phyloP scores from a whole-genome alignment of 2,113 vertebrate genomes.

The Cavia porcellus region DNA sequence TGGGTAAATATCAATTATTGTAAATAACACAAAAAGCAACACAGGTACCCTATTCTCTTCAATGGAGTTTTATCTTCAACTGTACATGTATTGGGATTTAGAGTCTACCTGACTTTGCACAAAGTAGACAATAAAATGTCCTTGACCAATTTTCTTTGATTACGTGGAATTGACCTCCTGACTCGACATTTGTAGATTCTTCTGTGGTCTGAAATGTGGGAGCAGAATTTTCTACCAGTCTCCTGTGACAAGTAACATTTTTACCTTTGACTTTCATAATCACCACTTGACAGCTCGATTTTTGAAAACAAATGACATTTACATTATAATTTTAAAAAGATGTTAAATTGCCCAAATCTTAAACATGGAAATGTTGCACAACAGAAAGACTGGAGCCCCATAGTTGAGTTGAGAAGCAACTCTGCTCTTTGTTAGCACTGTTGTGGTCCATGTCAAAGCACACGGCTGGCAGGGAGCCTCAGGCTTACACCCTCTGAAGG shows the following conservation, averaged over 20 bases:
- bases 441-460: not conserved
- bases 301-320: constrained; percentile 64
- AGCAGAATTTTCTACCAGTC: not conserved
- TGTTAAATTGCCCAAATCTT: constrained; percentile 27
- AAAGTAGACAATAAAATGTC: not conserved
- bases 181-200: not conserved
- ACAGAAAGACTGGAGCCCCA: not conserved
- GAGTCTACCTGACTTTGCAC: not conserved
- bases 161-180: not conserved
- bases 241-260: constrained; percentile 9
- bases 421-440: not conserved
- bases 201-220: constrained; percentile 15
- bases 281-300: constrained; percentile 49
- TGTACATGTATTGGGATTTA: not conserved
- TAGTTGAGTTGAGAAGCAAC: not conserved
- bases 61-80: not conserved
- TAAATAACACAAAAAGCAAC: not conserved
- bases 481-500: constrained; percentile 8
- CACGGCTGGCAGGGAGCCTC: constrained; percentile 50
- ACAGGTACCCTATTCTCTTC: not conserved
- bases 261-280: constrained; percentile 63
- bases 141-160: constrained; percentile 35
- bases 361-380: not conserved
- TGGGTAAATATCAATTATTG: not conserved
- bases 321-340: constrained; percentile 51